phyloP scores from a whole-genome alignment of 2,113 vertebrate genomes.

The Syngnathus typhle region DNA sequence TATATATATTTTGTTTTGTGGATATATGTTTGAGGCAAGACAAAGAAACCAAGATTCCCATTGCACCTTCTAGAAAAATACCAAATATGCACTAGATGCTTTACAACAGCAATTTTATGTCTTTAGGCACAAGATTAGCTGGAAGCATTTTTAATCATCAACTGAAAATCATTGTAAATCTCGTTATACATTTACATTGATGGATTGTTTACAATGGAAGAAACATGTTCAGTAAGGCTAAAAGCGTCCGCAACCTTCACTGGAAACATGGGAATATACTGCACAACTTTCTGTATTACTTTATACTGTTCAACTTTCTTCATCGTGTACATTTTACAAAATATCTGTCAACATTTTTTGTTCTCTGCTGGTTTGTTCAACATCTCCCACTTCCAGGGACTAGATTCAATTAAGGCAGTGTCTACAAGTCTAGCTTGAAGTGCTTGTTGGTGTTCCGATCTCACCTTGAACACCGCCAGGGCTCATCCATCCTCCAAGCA shows the following conservation, averaged over 20 bases:
- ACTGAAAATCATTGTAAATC: constrained; percentile 3
- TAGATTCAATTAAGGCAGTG: constrained; percentile 51
- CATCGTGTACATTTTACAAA: constrained; percentile 7
- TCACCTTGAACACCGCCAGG: not conserved
- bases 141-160: constrained; percentile 19
- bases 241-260: constrained; percentile 18
- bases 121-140: constrained; percentile 38
- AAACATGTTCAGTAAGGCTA: constrained; percentile 41
- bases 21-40: not conserved
- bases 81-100: constrained; percentile 3
- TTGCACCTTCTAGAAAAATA: constrained; percentile 17
- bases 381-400: constrained; percentile 5
- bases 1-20: too few species aligned
- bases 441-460: not conserved
- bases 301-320: constrained; percentile 13
- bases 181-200: constrained; percentile 19
- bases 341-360: not conserved
- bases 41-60: not conserved
- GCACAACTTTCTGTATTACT: constrained; percentile 5
- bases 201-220: not conserved
- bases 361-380: not conserved
- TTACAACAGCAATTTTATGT: constrained; percentile 16
- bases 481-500: constrained; percentile 4
- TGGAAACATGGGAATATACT: not conserved
- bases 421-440: constrained; percentile 17